Evolutionary conservation across 2,797 vertebrate genomes (phyloP), one percentile per base, ranked within the genome.

Genomic region (Vipera latastei): DNA sequence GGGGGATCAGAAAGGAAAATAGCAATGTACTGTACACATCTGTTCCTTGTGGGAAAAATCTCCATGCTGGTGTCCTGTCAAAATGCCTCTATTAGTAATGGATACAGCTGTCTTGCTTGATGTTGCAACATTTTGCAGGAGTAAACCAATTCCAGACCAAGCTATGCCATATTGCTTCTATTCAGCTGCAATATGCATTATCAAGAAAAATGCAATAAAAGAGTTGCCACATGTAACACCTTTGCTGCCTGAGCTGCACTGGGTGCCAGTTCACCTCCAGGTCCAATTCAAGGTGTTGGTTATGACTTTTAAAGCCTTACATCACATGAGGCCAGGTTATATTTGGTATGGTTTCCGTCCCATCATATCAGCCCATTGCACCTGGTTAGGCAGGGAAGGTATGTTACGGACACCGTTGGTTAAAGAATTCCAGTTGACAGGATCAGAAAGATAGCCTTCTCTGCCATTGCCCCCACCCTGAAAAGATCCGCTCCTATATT

Each of bases 101-200:
- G 97, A 96, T 95, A 96, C 97, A 97, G 97, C 97, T 98, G 97
- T 96, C 97, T 93, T 90, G 48, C 78, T 94, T 94, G 92, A 92
- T 94, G 95, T 96, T 91, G 96, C 95, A 95, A 97, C 93, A 94
- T 92, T 97, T 3, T 0, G 44, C 91, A 18, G 90, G 89, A 57
- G 53, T 90, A 96, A 91, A 96, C 94, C 89, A 92, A 95, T 95
- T 95, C 93, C 0, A 13, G 12, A 0, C 90, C 63, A 59, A 96
- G 86, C 94, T 95, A 87, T 94, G 95, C 95, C 96, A 96, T 32
- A 92, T 96, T 96, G 93, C 91, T 95, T 96, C 1, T 8, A 85
- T 94, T 97, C 94, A 87, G 94, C 94, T 96, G 93, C 93, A 96
- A 93, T 90, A 86, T 88, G 56, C 91, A 95, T 95, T 94, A 94